Base-by-base conservation (phyloP, 2,113 vertebrate genomes). In the Silurus meridionalis region DNA sequence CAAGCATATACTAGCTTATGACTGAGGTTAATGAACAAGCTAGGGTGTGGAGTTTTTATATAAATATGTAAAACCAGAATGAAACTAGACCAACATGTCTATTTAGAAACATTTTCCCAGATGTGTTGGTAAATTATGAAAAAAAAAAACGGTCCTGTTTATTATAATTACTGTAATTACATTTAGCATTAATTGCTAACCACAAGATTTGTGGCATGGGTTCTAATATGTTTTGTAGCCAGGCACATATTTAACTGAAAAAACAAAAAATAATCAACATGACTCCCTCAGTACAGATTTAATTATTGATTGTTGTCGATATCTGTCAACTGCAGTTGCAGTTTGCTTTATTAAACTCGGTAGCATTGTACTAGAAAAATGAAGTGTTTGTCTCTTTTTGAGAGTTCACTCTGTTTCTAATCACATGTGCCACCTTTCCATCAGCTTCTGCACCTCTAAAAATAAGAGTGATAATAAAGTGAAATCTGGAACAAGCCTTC, bases 391-490 rank as follows among this genome's bases (percentile, higher is more conserved):
- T 25, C 61, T 0, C 23, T 67, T 21, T 4, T 61, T 63, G 17
- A 67, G 69, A 61, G 61, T 60, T 63, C 2, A 25, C 57, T 52
- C 17, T 0, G 8, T 71, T 75, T 80, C 67, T 69, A 66, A 79
- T 78, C 61, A 60, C 66, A 28, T 64, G 80, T 86, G 69, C 85
- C 83, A 80, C 66, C 77, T 77, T 82, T 75, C 25, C 15, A 10
- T 53, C 46, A 69, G 72, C 74, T 87, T 85, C 57, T 88, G 87
- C 66, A 86, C 86, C 55, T 83, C 67, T 60, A 71, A 60, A 82
- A 86, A 90, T 87, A 90, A 87, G 90, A 57, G 92, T 90, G 94
- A 92, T 90, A 93, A 93, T 91, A 87, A 92, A 79, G 91, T 91
- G 88, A 83, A 75, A 92, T 79, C 85, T 82, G 28, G 90, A 71